A percentile compares a stretch with the other conserved stretches of the same genome.
These are phyloP conservation scores for Quiscalus mexicanus DNA, from an alignment of 2,113 vertebrate species.

Conservation along the genomic window DNA sequence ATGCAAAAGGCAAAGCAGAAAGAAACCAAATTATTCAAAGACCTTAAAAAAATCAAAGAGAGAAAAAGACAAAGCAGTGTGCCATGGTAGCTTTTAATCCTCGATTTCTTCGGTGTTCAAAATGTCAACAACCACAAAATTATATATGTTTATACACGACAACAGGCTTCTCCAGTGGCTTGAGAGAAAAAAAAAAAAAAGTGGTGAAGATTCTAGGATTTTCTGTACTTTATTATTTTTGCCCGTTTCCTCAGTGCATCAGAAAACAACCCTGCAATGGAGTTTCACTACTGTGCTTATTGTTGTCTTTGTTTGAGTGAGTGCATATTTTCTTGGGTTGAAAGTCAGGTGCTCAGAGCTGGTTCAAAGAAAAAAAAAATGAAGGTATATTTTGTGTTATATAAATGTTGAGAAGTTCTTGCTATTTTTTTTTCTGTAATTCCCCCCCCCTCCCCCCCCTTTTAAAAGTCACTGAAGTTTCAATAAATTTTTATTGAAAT, in stretches of 20 bases:
- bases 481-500: conserved; percentile 89
- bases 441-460: background rate
- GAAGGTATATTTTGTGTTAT: conserved; percentile 91
- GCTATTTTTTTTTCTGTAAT: conserved; percentile 80
- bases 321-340: conserved; percentile 60
- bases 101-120: conserved; percentile 71
- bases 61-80: conserved; percentile 56
- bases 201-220: background rate
- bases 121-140: background rate
- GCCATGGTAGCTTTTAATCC: conserved; percentile 79
- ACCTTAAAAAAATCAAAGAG: background rate
- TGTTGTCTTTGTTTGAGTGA: conserved; percentile 62
- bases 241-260: conserved; percentile 68
- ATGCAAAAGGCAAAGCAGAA: conserved; percentile 24
- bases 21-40: conserved; percentile 1
- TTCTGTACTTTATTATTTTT: conserved; percentile 60
- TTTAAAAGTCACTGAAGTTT: conserved; percentile 90
- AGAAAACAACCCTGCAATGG: conserved; percentile 5
- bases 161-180: conserved; percentile 82
- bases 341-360: conserved; percentile 75
- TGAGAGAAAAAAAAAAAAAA: conserved; percentile 35
- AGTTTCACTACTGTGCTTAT: conserved; percentile 66
- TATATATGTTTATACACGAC: conserved; percentile 55
- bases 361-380: conserved; percentile 75
- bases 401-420: conserved; percentile 82